Evolutionary conservation across 2,113 vertebrate species (phyloP).

Genomic region (Phaetusa simplex): DNA sequence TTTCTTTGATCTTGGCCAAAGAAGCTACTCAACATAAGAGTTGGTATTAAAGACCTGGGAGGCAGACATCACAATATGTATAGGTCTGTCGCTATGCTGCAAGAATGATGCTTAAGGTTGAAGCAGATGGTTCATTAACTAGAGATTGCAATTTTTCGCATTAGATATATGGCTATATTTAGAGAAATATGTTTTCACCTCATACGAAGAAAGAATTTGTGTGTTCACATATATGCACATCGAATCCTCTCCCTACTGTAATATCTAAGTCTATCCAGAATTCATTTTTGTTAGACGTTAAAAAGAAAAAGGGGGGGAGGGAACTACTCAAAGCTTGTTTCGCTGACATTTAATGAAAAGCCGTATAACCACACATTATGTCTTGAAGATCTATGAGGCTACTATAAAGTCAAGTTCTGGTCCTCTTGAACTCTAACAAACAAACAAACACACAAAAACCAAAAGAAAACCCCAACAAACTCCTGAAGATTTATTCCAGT

Average conservation of each 20-base stretch:
- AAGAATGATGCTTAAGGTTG: background rate
- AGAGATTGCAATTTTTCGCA: background rate
- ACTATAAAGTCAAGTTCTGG: background rate
- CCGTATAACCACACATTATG: background rate
- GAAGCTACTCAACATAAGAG: background rate
- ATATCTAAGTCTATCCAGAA: background rate
- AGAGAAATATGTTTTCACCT: background rate
- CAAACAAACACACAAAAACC: too few relatives aligned
- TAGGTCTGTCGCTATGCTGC: background rate
- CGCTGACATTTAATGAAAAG: background rate
- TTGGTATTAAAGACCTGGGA: background rate
- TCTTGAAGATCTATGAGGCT: background rate
- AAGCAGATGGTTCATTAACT: background rate
- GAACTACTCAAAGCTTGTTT: background rate
- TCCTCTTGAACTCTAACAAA: background rate
- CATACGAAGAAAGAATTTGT: background rate
- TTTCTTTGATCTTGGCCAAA: background rate
- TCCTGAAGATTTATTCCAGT: background rate
- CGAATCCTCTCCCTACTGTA: background rate
- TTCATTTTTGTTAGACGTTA: background rate
- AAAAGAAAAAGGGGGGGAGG: background rate
- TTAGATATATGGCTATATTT: background rate
- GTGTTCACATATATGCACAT: background rate
- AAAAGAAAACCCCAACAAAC: too few relatives aligned
- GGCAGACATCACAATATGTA: background rate